phyloP scores from a whole-genome alignment of 1,140 invertebrate genomes.

The Propsilocerus akamusi region DNA sequence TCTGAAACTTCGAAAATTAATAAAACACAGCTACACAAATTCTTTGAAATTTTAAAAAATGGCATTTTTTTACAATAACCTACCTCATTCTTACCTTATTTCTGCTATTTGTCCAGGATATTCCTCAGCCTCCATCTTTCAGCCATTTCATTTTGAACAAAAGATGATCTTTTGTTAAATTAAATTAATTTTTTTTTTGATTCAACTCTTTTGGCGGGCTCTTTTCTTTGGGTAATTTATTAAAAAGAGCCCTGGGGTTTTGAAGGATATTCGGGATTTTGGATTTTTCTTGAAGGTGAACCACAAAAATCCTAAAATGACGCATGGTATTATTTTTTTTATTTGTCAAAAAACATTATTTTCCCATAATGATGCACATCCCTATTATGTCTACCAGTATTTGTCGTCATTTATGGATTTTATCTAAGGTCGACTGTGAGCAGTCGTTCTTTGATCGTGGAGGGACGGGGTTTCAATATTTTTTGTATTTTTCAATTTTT shows the following conservation, averaged over 20 bases:
- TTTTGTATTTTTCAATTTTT: conserved; percentile 4
- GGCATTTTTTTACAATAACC: not conserved
- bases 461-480: conserved; percentile 3
- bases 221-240: not conserved
- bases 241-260: not conserved
- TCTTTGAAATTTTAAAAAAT: not conserved
- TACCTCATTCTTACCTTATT: not conserved
- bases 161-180: not conserved
- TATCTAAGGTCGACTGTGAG: not conserved
- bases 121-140: not conserved
- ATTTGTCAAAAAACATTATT: not conserved
- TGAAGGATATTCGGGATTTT: not conserved
- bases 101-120: not conserved
- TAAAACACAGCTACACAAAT: too few species aligned
- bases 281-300: not conserved
- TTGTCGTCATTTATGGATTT: not conserved
- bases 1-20: conserved; percentile 1
- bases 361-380: not conserved
- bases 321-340: not conserved
- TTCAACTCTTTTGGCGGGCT: not conserved
- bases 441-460: conserved; percentile 1
- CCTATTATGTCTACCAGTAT: not conserved
- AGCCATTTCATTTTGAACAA: not conserved
- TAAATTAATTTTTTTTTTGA: not conserved
- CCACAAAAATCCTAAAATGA: not conserved